A percentile compares a stretch with the other conserved stretches of the same genome.
Evolutionary conservation across 1,140 invertebrate species (phyloP).

Genomic region (Antheraea mylitta): DNA sequence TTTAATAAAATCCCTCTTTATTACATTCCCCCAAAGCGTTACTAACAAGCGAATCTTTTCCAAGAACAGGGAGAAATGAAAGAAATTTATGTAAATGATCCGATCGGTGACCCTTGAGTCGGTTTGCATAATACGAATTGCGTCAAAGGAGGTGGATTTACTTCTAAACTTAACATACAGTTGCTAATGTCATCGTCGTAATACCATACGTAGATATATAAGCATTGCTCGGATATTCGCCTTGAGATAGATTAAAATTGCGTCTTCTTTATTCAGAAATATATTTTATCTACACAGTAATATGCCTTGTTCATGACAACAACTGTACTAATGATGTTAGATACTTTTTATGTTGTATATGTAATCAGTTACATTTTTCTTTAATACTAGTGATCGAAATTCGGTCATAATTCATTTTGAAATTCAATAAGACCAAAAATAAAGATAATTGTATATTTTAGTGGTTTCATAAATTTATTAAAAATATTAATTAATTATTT

Average conservation of each 20-base stretch:
- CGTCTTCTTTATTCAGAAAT: too few species aligned
- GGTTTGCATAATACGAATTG: neutral
- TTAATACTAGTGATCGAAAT: too few species aligned
- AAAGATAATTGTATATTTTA: too few species aligned
- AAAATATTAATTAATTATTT: too few species aligned
- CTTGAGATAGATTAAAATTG: neutral
- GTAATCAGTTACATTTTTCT: too few species aligned
- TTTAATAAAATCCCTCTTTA: neutral
- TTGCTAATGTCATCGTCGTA: neutral
- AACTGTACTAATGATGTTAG: neutral
- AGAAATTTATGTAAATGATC: slow-evolving; percentile 2
- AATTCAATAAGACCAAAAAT: too few species aligned
- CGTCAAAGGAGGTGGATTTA: neutral
- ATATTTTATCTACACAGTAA: neutral
- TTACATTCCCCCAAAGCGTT: neutral
- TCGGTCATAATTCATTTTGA: too few species aligned
- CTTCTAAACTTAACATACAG: neutral
- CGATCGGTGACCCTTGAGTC: neutral
- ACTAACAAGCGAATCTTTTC: neutral
- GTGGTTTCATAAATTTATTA: too few species aligned
- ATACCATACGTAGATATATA: neutral
- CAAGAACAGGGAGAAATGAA: neutral
- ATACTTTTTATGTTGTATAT: too few species aligned
- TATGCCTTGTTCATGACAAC: neutral
- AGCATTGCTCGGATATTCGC: neutral